These are phyloP conservation scores for Xenopus petersii DNA, from an alignment of 2,797 vertebrate species.

Conservation along the genomic window DNA sequence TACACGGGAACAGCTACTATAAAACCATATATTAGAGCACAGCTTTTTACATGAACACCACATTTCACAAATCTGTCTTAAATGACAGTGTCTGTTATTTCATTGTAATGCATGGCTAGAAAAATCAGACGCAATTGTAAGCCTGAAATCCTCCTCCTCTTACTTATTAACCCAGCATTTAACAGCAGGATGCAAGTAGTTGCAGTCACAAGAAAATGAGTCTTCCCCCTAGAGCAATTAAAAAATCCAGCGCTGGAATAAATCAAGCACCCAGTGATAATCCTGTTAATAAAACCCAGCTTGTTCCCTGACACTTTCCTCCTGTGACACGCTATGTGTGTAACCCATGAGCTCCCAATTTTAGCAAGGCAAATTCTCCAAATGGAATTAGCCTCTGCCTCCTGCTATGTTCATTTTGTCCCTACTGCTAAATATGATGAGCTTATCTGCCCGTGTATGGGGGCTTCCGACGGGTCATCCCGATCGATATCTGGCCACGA, in stretches of 20 bases:
- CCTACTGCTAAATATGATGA: not conserved
- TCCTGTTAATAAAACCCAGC: constrained; percentile 82
- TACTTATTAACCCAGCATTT: constrained; percentile 79
- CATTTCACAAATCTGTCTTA: constrained; percentile 24
- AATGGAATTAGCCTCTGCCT: not conserved
- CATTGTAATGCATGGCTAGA: constrained; percentile 52
- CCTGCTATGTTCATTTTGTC: not conserved
- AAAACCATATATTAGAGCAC: constrained; percentile 15
- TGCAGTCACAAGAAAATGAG: constrained; percentile 76
- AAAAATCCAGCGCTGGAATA: constrained; percentile 79
- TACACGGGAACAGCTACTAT: constrained; percentile 31
- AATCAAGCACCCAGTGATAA: constrained; percentile 75
- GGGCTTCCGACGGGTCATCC: no score
- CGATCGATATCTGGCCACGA: no score
- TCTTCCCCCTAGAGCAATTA: constrained; percentile 80
- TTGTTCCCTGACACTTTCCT: constrained; percentile 75
- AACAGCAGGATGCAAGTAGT: constrained; percentile 76
- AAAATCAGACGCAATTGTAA: constrained; percentile 70
- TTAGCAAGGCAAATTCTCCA: not conserved
- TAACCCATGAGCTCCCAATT: constrained; percentile 23
- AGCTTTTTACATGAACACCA: constrained; percentile 28
- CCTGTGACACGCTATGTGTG: constrained; percentile 68
- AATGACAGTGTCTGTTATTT: constrained; percentile 19
- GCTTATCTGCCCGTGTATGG: no score
- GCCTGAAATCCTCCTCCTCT: constrained; percentile 69